Evolutionary conservation across 2,797 vertebrate species (phyloP).

Genomic region (Hydrolagus colliei): DNA sequence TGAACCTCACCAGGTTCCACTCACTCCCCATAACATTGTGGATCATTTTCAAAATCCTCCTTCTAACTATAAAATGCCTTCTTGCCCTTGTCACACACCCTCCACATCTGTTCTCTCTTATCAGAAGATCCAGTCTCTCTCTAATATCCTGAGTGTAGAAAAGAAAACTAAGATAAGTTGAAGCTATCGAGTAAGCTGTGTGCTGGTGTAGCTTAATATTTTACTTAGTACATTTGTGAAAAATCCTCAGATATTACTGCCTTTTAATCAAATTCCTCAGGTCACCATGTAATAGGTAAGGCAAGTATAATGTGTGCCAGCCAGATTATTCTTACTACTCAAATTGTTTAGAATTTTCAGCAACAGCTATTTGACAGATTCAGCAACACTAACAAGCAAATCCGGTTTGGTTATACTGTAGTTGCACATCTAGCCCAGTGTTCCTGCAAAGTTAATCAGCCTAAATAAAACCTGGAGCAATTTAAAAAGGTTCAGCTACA

Average conservation of each 20-base stretch:
- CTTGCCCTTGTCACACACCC: no score
- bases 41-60: no score
- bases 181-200: background rate
- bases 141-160: no score
- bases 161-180: no score
- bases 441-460: background rate
- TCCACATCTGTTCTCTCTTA: no score
- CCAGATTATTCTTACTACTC: background rate
- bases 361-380: background rate
- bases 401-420: background rate
- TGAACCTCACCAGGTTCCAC: no score
- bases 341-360: no score
- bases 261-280: conserved; percentile 1
- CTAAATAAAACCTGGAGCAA: background rate
- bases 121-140: no score
- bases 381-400: background rate
- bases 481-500: background rate
- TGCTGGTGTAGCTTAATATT: background rate
- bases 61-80: no score
- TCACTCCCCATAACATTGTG: no score
- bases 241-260: background rate
- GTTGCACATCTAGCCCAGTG: background rate
- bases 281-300: background rate
- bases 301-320: background rate
- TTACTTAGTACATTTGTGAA: background rate